Evolutionary conservation across 2,888 invertebrate genomes (phyloP), one percentile per base, ranked within the genome.

Genomic region (Drosophila cracens): DNA sequence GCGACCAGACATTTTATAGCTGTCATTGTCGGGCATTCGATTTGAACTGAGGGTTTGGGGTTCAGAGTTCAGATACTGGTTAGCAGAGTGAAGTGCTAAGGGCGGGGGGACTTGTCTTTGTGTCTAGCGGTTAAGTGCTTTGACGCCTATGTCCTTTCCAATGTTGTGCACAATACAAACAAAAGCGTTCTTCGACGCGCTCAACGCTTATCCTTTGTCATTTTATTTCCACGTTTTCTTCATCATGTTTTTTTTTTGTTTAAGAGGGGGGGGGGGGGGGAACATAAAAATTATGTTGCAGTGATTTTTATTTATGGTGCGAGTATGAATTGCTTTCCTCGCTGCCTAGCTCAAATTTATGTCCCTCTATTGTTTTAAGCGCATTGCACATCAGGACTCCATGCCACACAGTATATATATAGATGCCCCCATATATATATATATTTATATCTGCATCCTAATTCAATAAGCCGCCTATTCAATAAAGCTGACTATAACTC

Each of bases 41-140:
- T 63, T 71, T 68, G 70, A 52, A 36, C 21, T 34, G 36, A 51
- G 63, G 62, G 54, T 56, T 49, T 40, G 62, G 33, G 36, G 61
- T 53, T 52, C 48, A 65, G 21, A 51, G 62, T 64, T 60, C 57
- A 56, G 29, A 46, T 58, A 76, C 63, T 36, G 51, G 61, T 62
- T 31, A 29, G 52, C 27, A 40, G 18, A 13, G 27, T 25, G 46
- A 46, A 40, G n/a, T 38, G 27, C 2, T 10, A 16, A 4, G 33
- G 25, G 8, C 21, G 58, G 43, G 56, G 33, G 68, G 51, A 57
- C 72, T 82, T 77, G 61, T 82, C 76, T 79, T 76, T 77, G 74
- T 79, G 63, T 72, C 79, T 79, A 64, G 74, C 81, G 81, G 84
- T 89, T 87, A 89, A 87, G 89, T 87, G 87, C 86, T 86, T 81